These are phyloP conservation scores for Passer montanus DNA, from an alignment of 2,113 vertebrate species.

Conservation along the genomic window DNA sequence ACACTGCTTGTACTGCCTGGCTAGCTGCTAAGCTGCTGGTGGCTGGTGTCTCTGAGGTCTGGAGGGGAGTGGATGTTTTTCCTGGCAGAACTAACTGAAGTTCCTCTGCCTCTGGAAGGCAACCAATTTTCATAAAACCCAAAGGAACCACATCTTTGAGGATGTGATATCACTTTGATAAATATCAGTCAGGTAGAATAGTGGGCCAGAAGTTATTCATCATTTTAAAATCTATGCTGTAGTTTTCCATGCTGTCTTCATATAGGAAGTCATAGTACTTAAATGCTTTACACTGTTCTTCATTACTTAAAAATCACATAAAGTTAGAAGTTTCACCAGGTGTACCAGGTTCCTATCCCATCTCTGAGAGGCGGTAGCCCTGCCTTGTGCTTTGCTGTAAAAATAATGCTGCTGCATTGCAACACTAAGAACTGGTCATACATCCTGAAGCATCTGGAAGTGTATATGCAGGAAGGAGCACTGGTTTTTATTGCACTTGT, in stretches of 20 bases:
- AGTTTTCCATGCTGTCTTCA: not conserved
- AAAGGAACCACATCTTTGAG: not conserved
- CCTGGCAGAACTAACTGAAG: not conserved
- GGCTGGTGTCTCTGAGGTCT: not conserved
- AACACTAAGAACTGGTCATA: not conserved
- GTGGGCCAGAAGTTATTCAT: not conserved
- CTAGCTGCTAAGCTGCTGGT: not conserved
- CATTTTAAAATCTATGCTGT: not conserved
- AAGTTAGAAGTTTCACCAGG: not conserved
- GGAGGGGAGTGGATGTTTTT: not conserved
- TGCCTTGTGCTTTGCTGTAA: not conserved
- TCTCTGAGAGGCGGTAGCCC: not conserved
- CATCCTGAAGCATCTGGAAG: not conserved
- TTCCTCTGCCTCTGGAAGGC: not conserved
- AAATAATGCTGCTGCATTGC: not conserved
- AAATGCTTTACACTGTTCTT: not conserved
- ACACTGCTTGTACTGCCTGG: not conserved
- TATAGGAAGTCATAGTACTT: not conserved
- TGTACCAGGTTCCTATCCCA: not conserved
- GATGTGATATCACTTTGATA: not conserved
- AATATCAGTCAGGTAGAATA: not conserved
- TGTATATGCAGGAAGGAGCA: not conserved
- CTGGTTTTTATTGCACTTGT: not conserved
- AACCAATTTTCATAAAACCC: not conserved
- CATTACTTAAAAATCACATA: not conserved